Base-by-base conservation (phyloP, 23 tunicate species). In the Styela plicata region DNA sequence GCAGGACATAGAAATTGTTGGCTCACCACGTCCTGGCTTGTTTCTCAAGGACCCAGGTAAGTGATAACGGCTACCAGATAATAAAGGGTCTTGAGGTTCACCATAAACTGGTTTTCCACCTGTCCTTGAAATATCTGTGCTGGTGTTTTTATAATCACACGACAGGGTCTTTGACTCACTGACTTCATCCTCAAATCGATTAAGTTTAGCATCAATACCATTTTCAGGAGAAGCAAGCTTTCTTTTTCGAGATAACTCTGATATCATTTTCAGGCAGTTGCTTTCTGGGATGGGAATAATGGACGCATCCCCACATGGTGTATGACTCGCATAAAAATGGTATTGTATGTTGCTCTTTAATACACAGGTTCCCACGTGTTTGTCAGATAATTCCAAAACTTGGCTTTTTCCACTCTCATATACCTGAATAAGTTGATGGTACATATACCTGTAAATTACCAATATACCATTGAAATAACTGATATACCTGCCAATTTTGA, bases 1-100 rank as follows among this genome's bases (percentile, higher is more conserved):
- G 80, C 97, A 92, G 18, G 91, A 86, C 97, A 92, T 92, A 2
- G 97, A 92, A n/a, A 52, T 64, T 2, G 97, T 92, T 24, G 81
- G 64, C 7, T 74, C 83, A 7, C 97, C 97, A 0, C 97, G 80
- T 2, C 97, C 97, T 29, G 97, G 97, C 74, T 92, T 92, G 22
- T 82, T 87, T 13, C 97, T 34, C 34, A 92, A 80, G 0, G 52
- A 32, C 2, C 90, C 87, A 21, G 80, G 32, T 10, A 68, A 69
- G 65, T 92, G 97, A 44, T 83, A 92, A 65, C 35, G 30, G 18
- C 66, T 3, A 1, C 90, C 90, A 13, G 62, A 19, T 33, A 36
- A 26, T 29, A 62, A 74, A 31, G 70, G 53, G 74, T 92, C 97
- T 34, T 67, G 63, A 0, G 34, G 24, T 63, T 86, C 97, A 2